Conservation (phyloP, 2,113 vertebrate genomes). For the Thymallus thymallus region DNA sequence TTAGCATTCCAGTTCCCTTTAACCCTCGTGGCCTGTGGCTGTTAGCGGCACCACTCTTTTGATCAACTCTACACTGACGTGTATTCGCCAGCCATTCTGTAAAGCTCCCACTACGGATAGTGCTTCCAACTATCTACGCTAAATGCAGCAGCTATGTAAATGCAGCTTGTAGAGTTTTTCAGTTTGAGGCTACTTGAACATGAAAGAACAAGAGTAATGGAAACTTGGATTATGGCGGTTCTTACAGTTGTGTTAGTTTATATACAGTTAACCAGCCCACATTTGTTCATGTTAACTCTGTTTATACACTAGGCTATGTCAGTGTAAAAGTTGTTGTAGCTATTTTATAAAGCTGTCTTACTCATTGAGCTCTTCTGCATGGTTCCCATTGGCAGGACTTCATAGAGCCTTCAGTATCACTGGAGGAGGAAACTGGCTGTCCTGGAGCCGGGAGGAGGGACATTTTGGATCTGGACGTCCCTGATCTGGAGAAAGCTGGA, state of each 20-base stretch:
- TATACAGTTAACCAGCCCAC: no score
- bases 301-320: background rate
- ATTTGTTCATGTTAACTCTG: background rate
- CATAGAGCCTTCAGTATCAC: slow-evolving; percentile 38
- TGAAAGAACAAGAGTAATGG: background rate
- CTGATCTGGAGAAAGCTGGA: slow-evolving; percentile 32
- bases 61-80: background rate
- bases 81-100: background rate
- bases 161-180: background rate
- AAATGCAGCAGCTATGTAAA: background rate
- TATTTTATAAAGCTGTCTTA: background rate
- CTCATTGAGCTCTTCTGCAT: slow-evolving; percentile 4
- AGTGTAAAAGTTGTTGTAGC: background rate
- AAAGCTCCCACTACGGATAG: background rate
- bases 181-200: background rate
- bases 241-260: background rate
- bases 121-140: background rate
- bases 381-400: slow-evolving; percentile 41
- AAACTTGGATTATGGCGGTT: background rate
- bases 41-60: slow-evolving; percentile 36
- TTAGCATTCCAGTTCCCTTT: slow-evolving; percentile 2
- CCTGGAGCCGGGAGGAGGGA: slow-evolving; percentile 7
- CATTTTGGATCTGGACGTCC: slow-evolving; percentile 37
- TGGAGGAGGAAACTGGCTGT: slow-evolving; percentile 15
- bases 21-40: background rate